Evolutionary conservation across 1,140 invertebrate genomes (phyloP).

Genomic region (Spodoptera litura): DNA sequence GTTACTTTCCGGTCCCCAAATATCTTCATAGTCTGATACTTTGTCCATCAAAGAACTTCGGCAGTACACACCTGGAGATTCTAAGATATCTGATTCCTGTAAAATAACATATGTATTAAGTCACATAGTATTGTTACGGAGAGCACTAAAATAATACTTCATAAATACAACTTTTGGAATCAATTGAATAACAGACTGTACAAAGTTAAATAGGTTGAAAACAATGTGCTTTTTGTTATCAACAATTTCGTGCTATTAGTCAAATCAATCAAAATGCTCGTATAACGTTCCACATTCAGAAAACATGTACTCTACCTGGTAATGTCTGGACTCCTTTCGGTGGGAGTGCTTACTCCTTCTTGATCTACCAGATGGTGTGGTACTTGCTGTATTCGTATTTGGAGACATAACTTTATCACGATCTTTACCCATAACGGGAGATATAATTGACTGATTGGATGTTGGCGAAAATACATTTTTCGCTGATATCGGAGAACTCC

Average conservation of each 20-base stretch:
- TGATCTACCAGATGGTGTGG: conserved; percentile 84
- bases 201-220: neutral
- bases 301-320: conserved; percentile 83
- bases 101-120: conserved; percentile 68
- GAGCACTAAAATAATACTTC: neutral
- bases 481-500: conserved; percentile 80
- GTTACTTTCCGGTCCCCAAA: conserved; percentile 92
- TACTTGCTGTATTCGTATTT: conserved; percentile 83
- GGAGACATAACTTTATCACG: conserved; percentile 85
- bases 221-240: conserved; percentile 16
- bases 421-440: conserved; percentile 84
- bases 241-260: conserved; percentile 67
- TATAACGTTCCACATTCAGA: conserved; percentile 51
- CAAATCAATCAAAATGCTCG: conserved; percentile 57
- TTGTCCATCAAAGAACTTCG: conserved; percentile 95
- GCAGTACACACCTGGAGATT: conserved; percentile 93
- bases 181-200: neutral
- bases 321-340: conserved; percentile 89
- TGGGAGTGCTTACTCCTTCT: conserved; percentile 85
- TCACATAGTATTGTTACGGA: neutral
- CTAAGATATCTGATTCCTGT: conserved; percentile 94
- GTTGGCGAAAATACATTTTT: conserved; percentile 83
- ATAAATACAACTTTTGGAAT: neutral
- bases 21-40: conserved; percentile 97
- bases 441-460: conserved; percentile 82